Conservation (phyloP, 1,140 invertebrate species). For the Himalopsyche phryganea region DNA sequence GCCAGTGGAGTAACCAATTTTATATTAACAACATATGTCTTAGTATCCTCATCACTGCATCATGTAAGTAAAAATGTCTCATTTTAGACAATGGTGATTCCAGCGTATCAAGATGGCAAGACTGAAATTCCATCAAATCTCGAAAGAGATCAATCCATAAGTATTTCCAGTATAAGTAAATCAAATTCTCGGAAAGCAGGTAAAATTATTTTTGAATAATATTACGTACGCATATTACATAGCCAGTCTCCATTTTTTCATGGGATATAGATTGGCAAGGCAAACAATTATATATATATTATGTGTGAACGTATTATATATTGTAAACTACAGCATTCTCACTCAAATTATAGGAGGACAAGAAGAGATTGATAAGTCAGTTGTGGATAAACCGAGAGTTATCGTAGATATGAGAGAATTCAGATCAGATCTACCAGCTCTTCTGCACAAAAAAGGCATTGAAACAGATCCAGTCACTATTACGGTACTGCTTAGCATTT, state of each 20-base stretch:
- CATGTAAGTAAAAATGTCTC: too few relatives aligned
- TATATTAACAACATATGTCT: too few relatives aligned
- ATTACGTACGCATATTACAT: too few relatives aligned
- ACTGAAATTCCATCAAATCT: slow-evolving; percentile 46
- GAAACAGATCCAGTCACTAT: slow-evolving; percentile 91
- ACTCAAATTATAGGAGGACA: slow-evolving; percentile 41
- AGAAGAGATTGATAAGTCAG: slow-evolving; percentile 35
- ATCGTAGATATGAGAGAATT: slow-evolving; percentile 99
- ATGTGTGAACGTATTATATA: background rate
- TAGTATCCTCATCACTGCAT: too few relatives aligned
- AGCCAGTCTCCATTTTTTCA: too few relatives aligned
- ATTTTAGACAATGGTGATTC: slow-evolving; percentile 83
- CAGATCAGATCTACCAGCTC: slow-evolving; percentile 89
- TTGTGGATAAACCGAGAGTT: slow-evolving; percentile 57
- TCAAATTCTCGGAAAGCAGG: slow-evolving; percentile 66
- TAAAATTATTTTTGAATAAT: too few relatives aligned
- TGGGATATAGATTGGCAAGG: too few relatives aligned
- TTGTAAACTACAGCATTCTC: background rate
- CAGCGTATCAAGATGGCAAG: slow-evolving; percentile 87
- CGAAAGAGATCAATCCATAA: slow-evolving; percentile 40
- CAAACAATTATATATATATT: too few relatives aligned
- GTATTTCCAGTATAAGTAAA: slow-evolving; percentile 41
- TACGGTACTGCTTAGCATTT: slow-evolving; percentile 53
- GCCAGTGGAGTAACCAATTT: too few relatives aligned
- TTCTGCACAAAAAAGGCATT: slow-evolving; percentile 90